Conservation (phyloP, 2,888 invertebrate genomes). For the Plusia festucae region DNA sequence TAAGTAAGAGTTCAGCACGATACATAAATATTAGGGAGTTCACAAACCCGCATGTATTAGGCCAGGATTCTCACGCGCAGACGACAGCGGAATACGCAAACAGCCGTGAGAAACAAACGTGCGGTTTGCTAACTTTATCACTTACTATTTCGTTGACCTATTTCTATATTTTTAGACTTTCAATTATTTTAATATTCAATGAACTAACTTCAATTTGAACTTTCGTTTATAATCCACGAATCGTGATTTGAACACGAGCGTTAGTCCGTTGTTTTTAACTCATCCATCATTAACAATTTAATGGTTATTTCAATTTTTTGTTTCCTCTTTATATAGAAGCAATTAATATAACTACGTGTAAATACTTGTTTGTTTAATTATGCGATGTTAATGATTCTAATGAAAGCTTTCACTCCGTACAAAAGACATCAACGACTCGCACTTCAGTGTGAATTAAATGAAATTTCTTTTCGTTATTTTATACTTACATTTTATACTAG, state of each 20-base stretch:
- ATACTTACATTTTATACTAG: constrained; percentile 2
- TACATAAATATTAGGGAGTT: constrained; percentile 37
- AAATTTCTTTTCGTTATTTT: not conserved
- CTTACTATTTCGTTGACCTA: constrained; percentile 83
- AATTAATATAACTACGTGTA: not conserved
- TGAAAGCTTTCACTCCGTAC: constrained; percentile 33
- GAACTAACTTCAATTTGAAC: constrained; percentile 29
- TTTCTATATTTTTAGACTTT: constrained; percentile 66
- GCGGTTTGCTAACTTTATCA: constrained; percentile 79
- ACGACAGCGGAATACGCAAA: constrained; percentile 77
- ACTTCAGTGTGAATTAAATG: not conserved
- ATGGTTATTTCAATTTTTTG: not conserved
- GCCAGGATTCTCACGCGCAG: constrained; percentile 75
- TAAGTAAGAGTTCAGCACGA: not conserved
- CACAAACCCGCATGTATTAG: constrained; percentile 67
- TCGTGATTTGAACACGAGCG: constrained; percentile 15
- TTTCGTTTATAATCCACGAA: constrained; percentile 42
- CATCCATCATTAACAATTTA: not conserved
- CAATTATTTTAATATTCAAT: too few species aligned
- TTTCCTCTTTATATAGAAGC: not conserved
- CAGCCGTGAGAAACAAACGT: constrained; percentile 81
- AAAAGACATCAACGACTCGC: constrained; percentile 68
- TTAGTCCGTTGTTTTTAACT: constrained; percentile 21
- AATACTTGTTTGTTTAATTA: not conserved
- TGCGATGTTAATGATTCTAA: constrained; percentile 5